phyloP scores from a whole-genome alignment of 92 coral and sea anemone species.

The Porites lobata region DNA sequence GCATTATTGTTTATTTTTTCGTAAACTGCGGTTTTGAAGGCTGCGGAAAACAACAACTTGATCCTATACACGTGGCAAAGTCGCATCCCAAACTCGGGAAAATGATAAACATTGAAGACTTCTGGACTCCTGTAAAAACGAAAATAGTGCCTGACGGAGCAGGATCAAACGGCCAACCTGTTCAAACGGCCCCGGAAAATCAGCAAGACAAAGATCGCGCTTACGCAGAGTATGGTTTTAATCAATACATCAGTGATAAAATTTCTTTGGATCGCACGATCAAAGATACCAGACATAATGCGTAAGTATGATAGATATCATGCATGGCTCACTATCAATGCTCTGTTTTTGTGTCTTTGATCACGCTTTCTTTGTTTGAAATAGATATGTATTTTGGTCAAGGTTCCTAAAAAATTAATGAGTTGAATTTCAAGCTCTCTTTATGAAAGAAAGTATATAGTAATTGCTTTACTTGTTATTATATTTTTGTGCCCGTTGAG shows the following conservation, averaged over 20 bases:
- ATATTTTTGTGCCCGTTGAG: neutral
- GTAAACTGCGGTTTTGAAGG: constrained; percentile 44
- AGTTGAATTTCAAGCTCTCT: neutral
- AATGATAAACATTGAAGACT: constrained; percentile 78
- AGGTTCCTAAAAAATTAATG: constrained; percentile 22
- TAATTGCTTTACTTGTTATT: no score
- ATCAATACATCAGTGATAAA: constrained; percentile 93
- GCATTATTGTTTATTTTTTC: constrained; percentile 30
- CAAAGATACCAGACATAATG: constrained; percentile 87
- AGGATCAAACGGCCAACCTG: constrained; percentile 93
- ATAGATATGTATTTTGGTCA: neutral
- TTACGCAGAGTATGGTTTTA: constrained; percentile 91
- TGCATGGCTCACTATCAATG: neutral
- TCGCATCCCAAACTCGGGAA: constrained; percentile 61
- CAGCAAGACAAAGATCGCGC: constrained; percentile 76
- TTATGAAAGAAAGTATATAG: no score
- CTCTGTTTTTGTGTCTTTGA: constrained; percentile 3
- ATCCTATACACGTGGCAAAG: constrained; percentile 49
- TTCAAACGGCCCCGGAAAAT: constrained; percentile 77
- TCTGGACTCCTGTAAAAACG: constrained; percentile 92
- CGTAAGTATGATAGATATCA: constrained; percentile 69
- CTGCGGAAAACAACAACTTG: constrained; percentile 17
- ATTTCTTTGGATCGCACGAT: constrained; percentile 87
- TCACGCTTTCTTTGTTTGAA: constrained; percentile 10
- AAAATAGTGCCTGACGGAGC: constrained; percentile 68